A percentile compares a stretch with the other conserved stretches of the same genome.
Evolutionary conservation across 2,888 invertebrate genomes (phyloP).

Genomic region (Geotrupes spiniger): DNA sequence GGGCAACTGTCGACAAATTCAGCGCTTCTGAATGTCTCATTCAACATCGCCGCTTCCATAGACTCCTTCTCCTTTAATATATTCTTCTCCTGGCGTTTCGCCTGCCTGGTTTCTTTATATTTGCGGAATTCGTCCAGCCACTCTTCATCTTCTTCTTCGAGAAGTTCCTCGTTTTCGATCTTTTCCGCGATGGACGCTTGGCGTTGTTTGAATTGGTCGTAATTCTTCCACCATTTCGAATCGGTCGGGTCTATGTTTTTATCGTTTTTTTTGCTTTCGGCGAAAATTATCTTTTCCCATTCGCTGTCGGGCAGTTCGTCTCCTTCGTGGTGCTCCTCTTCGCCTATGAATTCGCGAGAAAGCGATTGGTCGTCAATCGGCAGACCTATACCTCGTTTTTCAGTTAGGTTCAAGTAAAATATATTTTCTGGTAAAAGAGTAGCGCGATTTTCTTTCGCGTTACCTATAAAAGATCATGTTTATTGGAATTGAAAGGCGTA

Average conservation of each 20-base stretch:
- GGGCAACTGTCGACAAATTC: conserved; percentile 23
- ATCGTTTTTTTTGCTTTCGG: conserved; percentile 31
- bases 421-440: conserved; percentile 39
- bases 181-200: conserved; percentile 17
- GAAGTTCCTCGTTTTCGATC: conserved; percentile 13
- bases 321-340: conserved; percentile 6
- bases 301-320: conserved; percentile 21
- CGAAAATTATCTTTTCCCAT: conserved; percentile 37
- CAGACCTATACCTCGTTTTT: conserved; percentile 35
- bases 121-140: conserved; percentile 24
- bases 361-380: not conserved
- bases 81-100: conserved; percentile 17
- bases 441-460: conserved; percentile 30
- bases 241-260: conserved; percentile 25
- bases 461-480: conserved; percentile 1
- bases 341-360: not conserved
- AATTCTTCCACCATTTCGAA: conserved; percentile 27
- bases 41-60: conserved; percentile 10
- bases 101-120: conserved; percentile 15
- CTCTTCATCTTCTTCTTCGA: conserved; percentile 21
- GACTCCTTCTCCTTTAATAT: conserved; percentile 12
- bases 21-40: conserved; percentile 22
- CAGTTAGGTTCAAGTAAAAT: conserved; percentile 36
- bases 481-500: not conserved
- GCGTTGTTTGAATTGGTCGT: conserved; percentile 21